phyloP scores from a whole-genome alignment of 2,888 invertebrate species.

The Eubasilissa splendida region DNA sequence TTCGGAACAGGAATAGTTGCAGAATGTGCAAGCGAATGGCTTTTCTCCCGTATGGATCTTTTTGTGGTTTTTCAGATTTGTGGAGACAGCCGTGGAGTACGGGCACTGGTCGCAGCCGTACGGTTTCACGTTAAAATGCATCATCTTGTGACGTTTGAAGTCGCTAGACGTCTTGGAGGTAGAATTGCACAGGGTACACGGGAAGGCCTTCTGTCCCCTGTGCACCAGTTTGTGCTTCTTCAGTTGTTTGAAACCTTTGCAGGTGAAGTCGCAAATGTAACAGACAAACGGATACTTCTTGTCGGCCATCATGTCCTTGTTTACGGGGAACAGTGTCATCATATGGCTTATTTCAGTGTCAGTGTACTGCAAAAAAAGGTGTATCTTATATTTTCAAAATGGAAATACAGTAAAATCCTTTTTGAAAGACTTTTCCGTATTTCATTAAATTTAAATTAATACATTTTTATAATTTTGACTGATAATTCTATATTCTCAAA shows the following conservation, averaged over 20 bases:
- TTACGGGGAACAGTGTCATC: neutral
- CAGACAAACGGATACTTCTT: constrained; percentile 2
- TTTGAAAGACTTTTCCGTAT: too few species aligned
- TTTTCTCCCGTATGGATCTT: constrained; percentile 28
- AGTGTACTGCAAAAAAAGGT: constrained; percentile 5
- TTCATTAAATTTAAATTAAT: too few species aligned
- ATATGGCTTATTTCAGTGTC: neutral
- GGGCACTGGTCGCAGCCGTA: constrained; percentile 19
- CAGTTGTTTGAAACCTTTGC: neutral
- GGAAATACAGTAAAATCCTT: too few species aligned
- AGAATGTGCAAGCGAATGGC: neutral
- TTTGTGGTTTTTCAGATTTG: constrained; percentile 25
- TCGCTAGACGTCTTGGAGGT: constrained; percentile 1
- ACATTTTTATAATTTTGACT: too few species aligned
- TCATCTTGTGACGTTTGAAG: constrained; percentile 31
- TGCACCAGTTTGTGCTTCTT: constrained; percentile 20
- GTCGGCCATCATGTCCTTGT: neutral
- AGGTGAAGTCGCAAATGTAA: constrained; percentile 26
- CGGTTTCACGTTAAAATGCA: constrained; percentile 12
- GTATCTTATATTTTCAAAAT: too few species aligned
- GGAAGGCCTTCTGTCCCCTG: constrained; percentile 24
- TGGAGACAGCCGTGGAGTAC: constrained; percentile 15
- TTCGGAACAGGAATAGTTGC: constrained; percentile 14
- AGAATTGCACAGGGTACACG: constrained; percentile 11
- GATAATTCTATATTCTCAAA: too few species aligned